A percentile compares a stretch with the other conserved stretches of the same genome.
These are phyloP conservation scores for Dinoponera quadriceps DNA, from an alignment of 1,140 invertebrate species.

Conservation along the genomic window DNA sequence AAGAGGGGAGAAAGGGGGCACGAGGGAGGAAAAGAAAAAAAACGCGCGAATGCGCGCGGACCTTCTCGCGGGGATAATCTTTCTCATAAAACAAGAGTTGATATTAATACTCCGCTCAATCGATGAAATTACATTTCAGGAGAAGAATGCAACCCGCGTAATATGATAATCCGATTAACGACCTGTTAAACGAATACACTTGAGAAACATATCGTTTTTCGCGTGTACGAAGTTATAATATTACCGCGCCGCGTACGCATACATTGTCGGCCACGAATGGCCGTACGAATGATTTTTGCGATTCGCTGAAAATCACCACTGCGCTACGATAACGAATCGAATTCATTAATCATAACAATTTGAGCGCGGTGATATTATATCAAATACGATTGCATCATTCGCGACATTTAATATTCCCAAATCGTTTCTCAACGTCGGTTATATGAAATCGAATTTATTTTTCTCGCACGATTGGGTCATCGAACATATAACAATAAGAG, in stretches of 20 bases:
- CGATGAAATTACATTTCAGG: conserved; percentile 71
- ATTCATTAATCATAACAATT: neutral
- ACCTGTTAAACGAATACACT: conserved; percentile 67
- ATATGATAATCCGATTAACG: conserved; percentile 73
- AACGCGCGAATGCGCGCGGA: neutral
- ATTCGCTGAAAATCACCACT: conserved; percentile 1
- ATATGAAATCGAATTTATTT: no score
- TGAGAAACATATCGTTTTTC: conserved; percentile 69
- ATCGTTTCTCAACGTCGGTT: neutral
- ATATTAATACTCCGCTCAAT: conserved; percentile 61
- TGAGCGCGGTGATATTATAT: neutral
- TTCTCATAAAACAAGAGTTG: conserved; percentile 57
- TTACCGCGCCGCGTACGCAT: conserved; percentile 6
- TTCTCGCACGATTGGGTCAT: no score
- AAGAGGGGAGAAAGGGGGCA: no score
- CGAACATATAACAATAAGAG: no score
- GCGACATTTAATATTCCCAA: conserved; percentile 9
- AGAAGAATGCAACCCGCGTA: conserved; percentile 64
- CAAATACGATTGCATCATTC: neutral
- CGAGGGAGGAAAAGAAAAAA: neutral
- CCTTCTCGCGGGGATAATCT: conserved; percentile 36
- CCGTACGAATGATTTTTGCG: conserved; percentile 33
- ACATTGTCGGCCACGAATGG: conserved; percentile 1
- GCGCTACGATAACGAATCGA: neutral
- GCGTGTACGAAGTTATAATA: conserved; percentile 44